Evolutionary conservation across 1,140 invertebrate genomes (phyloP).

Genomic region (Galleria mellonella): DNA sequence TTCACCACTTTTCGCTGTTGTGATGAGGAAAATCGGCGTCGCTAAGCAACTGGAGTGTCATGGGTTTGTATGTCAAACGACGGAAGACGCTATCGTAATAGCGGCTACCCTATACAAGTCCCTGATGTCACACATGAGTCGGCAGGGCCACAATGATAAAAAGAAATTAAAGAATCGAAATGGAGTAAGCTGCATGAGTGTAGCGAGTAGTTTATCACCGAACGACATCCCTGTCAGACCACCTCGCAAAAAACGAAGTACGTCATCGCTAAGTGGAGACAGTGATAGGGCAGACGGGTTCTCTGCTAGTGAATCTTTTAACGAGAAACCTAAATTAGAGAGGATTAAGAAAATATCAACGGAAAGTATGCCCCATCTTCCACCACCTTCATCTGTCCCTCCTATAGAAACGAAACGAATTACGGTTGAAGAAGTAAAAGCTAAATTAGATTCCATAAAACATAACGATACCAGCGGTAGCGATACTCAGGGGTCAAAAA

Average conservation of each 20-base stretch:
- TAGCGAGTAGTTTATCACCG: constrained; percentile 75
- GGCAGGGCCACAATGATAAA: constrained; percentile 58
- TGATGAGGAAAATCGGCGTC: constrained; percentile 87
- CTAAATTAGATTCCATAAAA: constrained; percentile 73
- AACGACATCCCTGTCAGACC: constrained; percentile 70
- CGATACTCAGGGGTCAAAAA: constrained; percentile 55
- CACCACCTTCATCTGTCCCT: constrained; percentile 49
- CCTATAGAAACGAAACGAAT: constrained; percentile 54
- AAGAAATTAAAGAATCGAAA: constrained; percentile 78
- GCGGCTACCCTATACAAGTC: constrained; percentile 92
- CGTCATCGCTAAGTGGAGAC: constrained; percentile 76
- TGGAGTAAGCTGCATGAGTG: constrained; percentile 81
- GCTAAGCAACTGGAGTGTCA: constrained; percentile 90
- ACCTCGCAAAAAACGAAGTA: constrained; percentile 75
- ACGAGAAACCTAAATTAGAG: constrained; percentile 43
- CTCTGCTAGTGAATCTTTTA: constrained; percentile 49
- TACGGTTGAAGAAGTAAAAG: constrained; percentile 73
- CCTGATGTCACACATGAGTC: constrained; percentile 85
- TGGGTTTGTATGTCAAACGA: constrained; percentile 89
- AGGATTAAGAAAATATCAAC: constrained; percentile 35
- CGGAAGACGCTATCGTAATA: constrained; percentile 92
- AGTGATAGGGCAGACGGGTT: constrained; percentile 73
- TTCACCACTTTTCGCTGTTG: constrained; percentile 92
- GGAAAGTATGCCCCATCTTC: constrained; percentile 31
- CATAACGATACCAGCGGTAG: constrained; percentile 53